A percentile compares a stretch with the other conserved stretches of the same genome.
These are phyloP conservation scores for Puntigrus tetrazona DNA, from an alignment of 2,113 vertebrate genomes.

Conservation along the genomic window DNA sequence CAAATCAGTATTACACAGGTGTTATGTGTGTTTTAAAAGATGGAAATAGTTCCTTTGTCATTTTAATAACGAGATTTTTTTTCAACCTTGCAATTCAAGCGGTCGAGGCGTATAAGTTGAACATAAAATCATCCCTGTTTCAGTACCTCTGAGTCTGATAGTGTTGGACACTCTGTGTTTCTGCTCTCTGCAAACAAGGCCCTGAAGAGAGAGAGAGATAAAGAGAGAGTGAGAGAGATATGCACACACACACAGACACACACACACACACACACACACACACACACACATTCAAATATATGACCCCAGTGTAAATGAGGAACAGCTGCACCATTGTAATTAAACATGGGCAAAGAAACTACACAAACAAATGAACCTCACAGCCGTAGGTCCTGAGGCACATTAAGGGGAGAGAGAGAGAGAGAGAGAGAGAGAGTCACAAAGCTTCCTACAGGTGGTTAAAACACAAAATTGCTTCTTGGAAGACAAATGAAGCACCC, in stretches of 20 bases:
- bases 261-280: conserved; percentile 29
- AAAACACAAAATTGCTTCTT: conserved; percentile 45
- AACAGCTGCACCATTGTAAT: conserved; percentile 72
- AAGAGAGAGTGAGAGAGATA: background rate
- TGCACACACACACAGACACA: too few relatives aligned
- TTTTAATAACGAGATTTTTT: conserved; percentile 3
- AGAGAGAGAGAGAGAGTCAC: conserved; percentile 34
- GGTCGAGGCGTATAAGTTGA: background rate
- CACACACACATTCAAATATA: conserved; percentile 67
- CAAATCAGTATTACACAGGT: conserved; percentile 39
- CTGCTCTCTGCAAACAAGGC: conserved; percentile 43
- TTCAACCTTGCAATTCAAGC: background rate
- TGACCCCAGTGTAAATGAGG: conserved; percentile 71
- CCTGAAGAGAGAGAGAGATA: conserved; percentile 29
- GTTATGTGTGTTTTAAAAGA: conserved; percentile 34
- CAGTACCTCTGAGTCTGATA: background rate
- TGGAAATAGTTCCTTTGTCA: conserved; percentile 36
- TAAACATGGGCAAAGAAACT: conserved; percentile 53
- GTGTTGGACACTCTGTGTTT: conserved; percentile 19
- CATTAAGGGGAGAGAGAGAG: conserved; percentile 30
- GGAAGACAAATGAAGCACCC: conserved; percentile 44
- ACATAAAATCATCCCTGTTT: background rate
- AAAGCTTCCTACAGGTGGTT: conserved; percentile 41
- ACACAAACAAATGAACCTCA: conserved; percentile 56
- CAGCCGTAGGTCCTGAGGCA: conserved; percentile 39